Percentiles rank a stretch among this genome's conserved stretches.
Conservation (phyloP, 2,113 vertebrate genomes). For the Camelus bactrianus region DNA sequence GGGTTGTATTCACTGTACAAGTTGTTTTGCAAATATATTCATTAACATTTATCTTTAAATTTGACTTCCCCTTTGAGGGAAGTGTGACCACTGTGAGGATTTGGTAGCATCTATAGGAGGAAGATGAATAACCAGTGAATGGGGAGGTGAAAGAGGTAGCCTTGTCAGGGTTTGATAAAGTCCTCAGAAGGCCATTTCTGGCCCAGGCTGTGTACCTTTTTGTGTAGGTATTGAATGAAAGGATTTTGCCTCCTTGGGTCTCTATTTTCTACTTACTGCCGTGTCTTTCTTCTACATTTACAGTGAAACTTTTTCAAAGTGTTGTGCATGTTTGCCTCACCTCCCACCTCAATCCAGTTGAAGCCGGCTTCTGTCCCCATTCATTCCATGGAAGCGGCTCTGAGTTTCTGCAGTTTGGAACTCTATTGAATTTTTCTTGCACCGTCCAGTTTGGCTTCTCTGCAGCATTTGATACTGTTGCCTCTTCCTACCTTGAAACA, state of each 20-base stretch:
- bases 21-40: background rate
- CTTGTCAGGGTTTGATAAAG: background rate
- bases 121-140: background rate
- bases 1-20: background rate
- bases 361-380: background rate
- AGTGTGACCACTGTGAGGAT: background rate
- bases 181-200: background rate
- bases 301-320: background rate
- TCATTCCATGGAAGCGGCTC: background rate
- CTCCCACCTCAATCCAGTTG: background rate
- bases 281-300: background rate
- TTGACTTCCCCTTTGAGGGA: background rate
- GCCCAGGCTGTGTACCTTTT: background rate
- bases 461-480: background rate
- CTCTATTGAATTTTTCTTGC: background rate
- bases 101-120: background rate
- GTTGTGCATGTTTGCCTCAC: background rate
- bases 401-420: background rate
- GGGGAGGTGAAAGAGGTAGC: background rate
- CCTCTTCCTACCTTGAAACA: background rate
- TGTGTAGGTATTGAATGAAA: background rate
- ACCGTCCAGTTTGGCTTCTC: background rate
- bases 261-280: background rate
- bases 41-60: constrained; percentile 2
- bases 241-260: background rate